A percentile compares a stretch with the other conserved stretches of the same genome.
Evolutionary conservation across 2,797 vertebrate genomes (phyloP).

Genomic region (Scyliorhinus canicula): DNA sequence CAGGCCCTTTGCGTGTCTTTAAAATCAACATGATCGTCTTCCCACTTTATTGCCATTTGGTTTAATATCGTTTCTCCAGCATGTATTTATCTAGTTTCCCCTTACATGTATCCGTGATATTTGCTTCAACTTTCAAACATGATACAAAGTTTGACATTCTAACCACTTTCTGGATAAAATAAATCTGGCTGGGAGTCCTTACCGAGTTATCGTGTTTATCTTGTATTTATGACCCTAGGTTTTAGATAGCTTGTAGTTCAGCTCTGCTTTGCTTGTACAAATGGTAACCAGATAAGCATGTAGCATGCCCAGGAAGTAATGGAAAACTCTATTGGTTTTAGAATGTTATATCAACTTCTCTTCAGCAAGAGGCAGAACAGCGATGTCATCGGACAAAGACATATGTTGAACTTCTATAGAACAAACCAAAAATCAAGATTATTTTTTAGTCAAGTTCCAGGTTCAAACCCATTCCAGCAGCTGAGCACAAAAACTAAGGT

Average conservation of each 20-base stretch:
- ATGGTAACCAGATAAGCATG: neutral
- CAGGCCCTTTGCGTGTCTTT: neutral
- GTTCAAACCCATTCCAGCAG: no score
- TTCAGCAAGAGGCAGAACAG: neutral
- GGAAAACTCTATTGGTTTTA: neutral
- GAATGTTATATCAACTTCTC: neutral
- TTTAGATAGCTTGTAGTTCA: neutral
- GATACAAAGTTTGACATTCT: neutral
- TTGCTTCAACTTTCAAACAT: neutral
- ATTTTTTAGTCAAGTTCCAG: neutral
- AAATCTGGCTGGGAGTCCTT: neutral
- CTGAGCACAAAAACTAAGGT: no score
- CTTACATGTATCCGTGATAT: neutral
- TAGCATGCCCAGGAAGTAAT: neutral
- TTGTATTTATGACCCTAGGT: neutral
- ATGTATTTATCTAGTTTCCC: neutral
- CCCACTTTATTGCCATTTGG: no score
- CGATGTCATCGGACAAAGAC: neutral
- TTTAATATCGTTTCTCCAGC: neutral
- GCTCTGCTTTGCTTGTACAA: neutral
- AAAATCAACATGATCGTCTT: no score
- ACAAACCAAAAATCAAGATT: neutral
- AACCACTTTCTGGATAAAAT: neutral
- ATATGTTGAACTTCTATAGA: neutral
- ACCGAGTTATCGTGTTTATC: neutral